phyloP scores from a whole-genome alignment of 2,113 vertebrate genomes.

The Hipposideros armiger region DNA sequence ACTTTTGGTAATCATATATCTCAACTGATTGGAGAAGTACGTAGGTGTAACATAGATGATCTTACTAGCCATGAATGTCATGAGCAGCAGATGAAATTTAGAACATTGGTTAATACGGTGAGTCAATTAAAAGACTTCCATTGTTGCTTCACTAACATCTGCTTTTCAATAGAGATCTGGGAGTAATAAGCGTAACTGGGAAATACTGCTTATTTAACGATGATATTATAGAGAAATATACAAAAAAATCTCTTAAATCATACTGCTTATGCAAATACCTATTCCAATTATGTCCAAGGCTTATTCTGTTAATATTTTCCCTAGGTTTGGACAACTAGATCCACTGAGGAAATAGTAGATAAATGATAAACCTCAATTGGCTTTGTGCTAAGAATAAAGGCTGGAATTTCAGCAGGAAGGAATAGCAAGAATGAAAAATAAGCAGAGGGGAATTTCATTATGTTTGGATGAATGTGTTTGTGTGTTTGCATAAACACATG shows the following conservation, averaged over 20 bases:
- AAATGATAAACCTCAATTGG: not conserved
- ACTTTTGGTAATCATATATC: not conserved
- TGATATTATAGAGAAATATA: not conserved
- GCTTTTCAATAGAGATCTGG: not conserved
- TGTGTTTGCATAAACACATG: not conserved
- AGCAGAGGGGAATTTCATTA: not conserved
- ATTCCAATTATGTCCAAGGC: not conserved
- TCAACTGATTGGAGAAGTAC: not conserved
- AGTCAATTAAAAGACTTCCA: not conserved
- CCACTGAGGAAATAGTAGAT: not conserved
- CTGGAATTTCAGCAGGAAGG: not conserved
- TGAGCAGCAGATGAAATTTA: not conserved
- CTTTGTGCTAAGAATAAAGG: not conserved
- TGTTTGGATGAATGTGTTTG: not conserved
- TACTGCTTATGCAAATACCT: not conserved
- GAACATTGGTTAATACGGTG: not conserved
- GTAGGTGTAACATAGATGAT: not conserved
- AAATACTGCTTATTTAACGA: not conserved
- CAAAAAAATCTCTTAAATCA: not conserved
- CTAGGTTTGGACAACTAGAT: not conserved
- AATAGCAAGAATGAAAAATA: slow-evolving; percentile 23
- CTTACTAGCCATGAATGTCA: not conserved
- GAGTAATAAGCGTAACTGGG: not conserved
- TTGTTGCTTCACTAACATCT: not conserved
- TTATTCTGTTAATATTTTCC: not conserved